Conservation (phyloP, 1,140 invertebrate species). For the Hirudo medicinalis region DNA sequence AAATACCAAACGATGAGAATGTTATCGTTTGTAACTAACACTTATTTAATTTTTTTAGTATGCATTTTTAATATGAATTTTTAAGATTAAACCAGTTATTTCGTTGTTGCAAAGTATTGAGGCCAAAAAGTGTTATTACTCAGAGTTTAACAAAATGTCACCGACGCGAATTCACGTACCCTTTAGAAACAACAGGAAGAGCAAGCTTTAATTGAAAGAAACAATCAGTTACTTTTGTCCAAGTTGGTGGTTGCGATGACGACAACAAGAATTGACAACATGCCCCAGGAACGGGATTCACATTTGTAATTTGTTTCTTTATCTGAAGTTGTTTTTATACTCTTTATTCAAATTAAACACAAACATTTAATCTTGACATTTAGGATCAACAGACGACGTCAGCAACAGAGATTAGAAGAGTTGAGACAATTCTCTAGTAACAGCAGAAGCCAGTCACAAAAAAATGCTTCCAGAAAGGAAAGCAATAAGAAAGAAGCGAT, state of each 20-base stretch:
- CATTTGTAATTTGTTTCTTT: not conserved
- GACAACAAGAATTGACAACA: not conserved
- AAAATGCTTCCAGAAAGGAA: too few relatives aligned
- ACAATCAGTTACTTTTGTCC: conserved; percentile 5
- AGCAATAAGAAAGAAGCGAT: too few relatives aligned
- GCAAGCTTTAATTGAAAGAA: conserved; percentile 2
- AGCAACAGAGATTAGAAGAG: too few relatives aligned
- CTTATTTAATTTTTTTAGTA: not conserved
- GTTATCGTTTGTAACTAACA: not conserved
- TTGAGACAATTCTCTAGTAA: too few relatives aligned
- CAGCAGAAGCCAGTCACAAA: too few relatives aligned
- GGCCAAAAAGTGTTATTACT: not conserved
- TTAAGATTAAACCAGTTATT: not conserved
- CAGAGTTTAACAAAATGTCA: not conserved
- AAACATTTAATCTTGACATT: too few relatives aligned
- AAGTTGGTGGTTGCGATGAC: not conserved
- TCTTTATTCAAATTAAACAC: too few relatives aligned
- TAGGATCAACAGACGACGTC: too few relatives aligned
- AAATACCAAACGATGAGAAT: not conserved
- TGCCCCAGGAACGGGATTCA: not conserved
- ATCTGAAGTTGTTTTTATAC: not conserved
- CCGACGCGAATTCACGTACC: not conserved
- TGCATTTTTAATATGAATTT: not conserved
- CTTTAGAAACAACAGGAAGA: conserved; percentile 7
- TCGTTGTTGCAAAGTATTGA: not conserved